phyloP scores from a whole-genome alignment of 2,797 vertebrate species.

The Megalops cyprinoides region DNA sequence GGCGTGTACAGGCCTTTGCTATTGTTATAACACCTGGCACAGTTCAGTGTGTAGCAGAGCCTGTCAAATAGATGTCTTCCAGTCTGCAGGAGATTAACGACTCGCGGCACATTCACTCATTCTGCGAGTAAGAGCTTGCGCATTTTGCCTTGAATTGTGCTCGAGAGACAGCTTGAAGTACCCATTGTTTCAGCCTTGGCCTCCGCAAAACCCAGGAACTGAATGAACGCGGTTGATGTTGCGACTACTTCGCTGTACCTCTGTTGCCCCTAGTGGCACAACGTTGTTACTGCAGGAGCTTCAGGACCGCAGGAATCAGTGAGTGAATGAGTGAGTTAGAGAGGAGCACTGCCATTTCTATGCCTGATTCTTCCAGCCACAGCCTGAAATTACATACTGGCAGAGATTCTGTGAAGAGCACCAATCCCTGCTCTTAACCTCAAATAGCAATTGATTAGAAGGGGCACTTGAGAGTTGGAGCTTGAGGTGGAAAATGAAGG shows the following conservation, averaged over 20 bases:
- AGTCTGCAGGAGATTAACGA: too few species aligned
- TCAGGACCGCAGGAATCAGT: background rate
- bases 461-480: background rate
- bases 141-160: background rate
- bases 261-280: background rate
- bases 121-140: background rate
- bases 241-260: background rate
- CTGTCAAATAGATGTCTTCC: too few species aligned
- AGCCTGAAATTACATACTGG: background rate
- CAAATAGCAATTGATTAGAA: background rate
- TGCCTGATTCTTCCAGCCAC: background rate
- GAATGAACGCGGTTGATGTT: background rate
- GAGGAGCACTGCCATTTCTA: background rate
- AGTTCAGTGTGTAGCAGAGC: too few species aligned
- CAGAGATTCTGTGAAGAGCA: conserved; percentile 8
- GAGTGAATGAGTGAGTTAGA: background rate
- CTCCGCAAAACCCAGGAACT: too few species aligned
- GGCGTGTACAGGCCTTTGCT: too few species aligned
- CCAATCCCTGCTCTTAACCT: conserved; percentile 1
- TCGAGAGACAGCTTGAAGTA: background rate
- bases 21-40: too few species aligned
- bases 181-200: too few species aligned
- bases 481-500: background rate
- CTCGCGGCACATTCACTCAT: background rate
- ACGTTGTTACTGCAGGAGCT: background rate